Percentiles rank a stretch among this genome's conserved stretches.
Conservation (phyloP, 30 jellyfish, hydroid and myxozoan genomes). For the Nemopilema nomurai region DNA sequence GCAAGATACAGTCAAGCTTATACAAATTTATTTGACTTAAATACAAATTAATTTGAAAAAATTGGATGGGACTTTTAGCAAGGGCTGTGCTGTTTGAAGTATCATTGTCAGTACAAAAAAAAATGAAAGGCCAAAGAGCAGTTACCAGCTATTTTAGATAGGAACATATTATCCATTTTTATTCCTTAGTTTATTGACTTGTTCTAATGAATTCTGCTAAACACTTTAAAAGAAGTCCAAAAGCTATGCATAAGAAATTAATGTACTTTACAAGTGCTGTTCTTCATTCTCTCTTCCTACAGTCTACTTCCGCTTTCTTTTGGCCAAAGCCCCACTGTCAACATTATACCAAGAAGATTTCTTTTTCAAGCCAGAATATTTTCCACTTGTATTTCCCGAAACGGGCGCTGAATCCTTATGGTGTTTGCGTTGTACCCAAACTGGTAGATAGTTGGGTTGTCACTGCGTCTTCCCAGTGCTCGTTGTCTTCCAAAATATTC, state of each 20-base stretch:
- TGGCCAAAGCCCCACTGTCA: constrained; percentile 5
- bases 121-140: constrained; percentile 18
- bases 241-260: neutral
- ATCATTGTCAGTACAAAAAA: neutral
- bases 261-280: neutral
- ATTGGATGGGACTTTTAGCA: neutral
- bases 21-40: neutral
- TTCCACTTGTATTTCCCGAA: constrained; percentile 60
- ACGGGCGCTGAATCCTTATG: constrained; percentile 42
- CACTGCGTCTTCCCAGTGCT: neutral
- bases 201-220: neutral
- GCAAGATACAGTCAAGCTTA: neutral
- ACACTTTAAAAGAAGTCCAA: neutral
- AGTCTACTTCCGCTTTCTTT: neutral
- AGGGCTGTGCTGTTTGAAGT: neutral
- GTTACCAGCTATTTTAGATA: neutral
- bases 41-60: neutral
- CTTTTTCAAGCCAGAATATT: constrained; percentile 16
- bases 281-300: neutral
- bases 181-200: neutral
- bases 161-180: neutral
- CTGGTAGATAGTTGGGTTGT: constrained; percentile 1
- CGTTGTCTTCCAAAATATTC: constrained; percentile 19
- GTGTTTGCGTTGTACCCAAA: constrained; percentile 58
- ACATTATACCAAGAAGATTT: constrained; percentile 20